Evolutionary conservation across 2,888 invertebrate species (phyloP).

Genomic region (Sinodicranocentrus sp.): DNA sequence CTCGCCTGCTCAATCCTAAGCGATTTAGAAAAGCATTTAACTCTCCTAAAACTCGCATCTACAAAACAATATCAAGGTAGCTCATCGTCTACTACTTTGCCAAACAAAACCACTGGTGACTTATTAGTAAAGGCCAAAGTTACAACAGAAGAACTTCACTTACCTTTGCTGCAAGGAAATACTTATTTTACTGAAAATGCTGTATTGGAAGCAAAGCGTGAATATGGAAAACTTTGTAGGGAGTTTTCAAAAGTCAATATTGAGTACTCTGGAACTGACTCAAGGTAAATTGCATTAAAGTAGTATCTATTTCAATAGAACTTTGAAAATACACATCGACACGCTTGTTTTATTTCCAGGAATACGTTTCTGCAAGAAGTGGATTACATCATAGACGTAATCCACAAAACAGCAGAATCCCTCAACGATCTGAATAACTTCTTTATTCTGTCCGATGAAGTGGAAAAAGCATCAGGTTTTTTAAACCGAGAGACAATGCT

Average conservation of each 20-base stretch:
- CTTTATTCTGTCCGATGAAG: constrained; percentile 12
- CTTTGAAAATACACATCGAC: too few species aligned
- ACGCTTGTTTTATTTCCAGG: too few species aligned
- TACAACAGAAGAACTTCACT: too few species aligned
- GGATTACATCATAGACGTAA: constrained; percentile 33
- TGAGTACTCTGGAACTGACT: too few species aligned
- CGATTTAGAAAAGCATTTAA: constrained; percentile 17
- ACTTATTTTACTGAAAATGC: neutral
- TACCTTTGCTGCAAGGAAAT: constrained; percentile 12
- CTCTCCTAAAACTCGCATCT: neutral
- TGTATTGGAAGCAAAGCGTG: constrained; percentile 15
- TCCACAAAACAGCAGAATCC: constrained; percentile 22
- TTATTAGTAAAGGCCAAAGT: neutral
- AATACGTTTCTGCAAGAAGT: constrained; percentile 2
- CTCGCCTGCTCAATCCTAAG: neutral
- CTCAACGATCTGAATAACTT: constrained; percentile 19
- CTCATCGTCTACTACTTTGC: too few species aligned
- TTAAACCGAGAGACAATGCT: constrained; percentile 22
- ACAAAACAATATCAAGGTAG: neutral
- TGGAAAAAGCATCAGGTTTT: constrained; percentile 41
- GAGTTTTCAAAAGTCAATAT: constrained; percentile 16
- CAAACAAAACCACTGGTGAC: too few species aligned
- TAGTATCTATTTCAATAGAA: too few species aligned
- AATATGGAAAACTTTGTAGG: constrained; percentile 19
- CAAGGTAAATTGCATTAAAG: too few species aligned